Base-by-base conservation (phyloP, 2,888 invertebrate species). In the Zygogramma bicolorata region DNA sequence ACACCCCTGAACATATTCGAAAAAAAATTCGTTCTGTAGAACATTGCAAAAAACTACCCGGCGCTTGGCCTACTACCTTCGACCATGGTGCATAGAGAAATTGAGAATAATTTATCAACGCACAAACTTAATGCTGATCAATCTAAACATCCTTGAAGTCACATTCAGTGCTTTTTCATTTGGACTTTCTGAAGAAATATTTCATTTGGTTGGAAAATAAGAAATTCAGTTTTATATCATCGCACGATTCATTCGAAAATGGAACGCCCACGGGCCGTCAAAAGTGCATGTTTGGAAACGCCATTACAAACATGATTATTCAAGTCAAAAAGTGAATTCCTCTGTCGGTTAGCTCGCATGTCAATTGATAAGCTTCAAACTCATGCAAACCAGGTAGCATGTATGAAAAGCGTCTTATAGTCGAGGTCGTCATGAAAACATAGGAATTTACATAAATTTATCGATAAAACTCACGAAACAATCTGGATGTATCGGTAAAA, bases 301-400 rank as follows among this genome's bases (percentile, higher is more conserved):
- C 25, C 25, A 53, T 53, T 53, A 25, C 13, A 22, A 27, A 53
- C 53, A 53, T 18, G 8, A 42, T 49, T 63, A 46, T 29, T 46
- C 46, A 46, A 42, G 42, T 63, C 20, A 40, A 63, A 63, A 63
- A 61, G 63, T 63, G 63, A 29, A 46, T 63, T 63, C 31, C 18
- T 27, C 63, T 63, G 63, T 63, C 46, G 8, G 13, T 46, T 63
- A n/a, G 15, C 53, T 63, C 29, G 63, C 63, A 63, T 63, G 63
- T 63, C 63, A 46, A 22, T 63, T 46, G 63, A 63, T 63, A 63
- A 63, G 63, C 42, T 15, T n/a, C 25, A 15, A 61, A 61, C 29
- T 2, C 22, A 42, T 22, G 53, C 53, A n/a, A 42, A 27, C 22
- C 53, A 25, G 25, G 25, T 53, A 5, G 61, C 31, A 61, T 61